Base-by-base conservation (phyloP, 2,888 invertebrate species). In the Hypena proboscidalis region DNA sequence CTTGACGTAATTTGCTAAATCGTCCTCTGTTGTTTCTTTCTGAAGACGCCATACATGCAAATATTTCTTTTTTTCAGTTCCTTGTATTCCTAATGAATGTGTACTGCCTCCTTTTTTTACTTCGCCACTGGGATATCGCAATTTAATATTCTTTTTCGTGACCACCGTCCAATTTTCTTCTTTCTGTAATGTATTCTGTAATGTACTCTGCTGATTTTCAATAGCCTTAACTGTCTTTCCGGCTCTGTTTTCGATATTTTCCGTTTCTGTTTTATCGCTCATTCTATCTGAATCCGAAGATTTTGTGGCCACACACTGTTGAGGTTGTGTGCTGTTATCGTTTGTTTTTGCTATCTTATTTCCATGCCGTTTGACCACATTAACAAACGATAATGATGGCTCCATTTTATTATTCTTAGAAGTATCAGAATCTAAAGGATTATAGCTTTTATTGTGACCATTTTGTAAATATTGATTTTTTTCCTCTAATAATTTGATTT, bases 11-110 rank as follows among this genome's bases (percentile, higher is more conserved):
- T 38, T 29, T 29, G 22, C 30, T 23, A 38, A 11, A 2, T 14
- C 11, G 15, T 30, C 23, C 3, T 5, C 6, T 4, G 9, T 30
- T 2, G 31, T 38, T 23, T 38, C 17, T 13, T 30, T 43, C 11
- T 31, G 17, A 1, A 39, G 10, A 15, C 26, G 19, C 33, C 33
- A 33, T 3, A 40, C 51, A 45, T 60, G 26, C 32, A 47, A 42
- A 20, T 35, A 11, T 20, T 19, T 36, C n/a, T 30, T 33, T n/a
- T 8, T 11, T 27, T 27, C 27, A 13, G 13, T 30, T 11, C 38
- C 38, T 10, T 25, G 30, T 8, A 38, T 38, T 15, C 25, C 22
- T 4, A 2, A 7, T 20, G 7, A 0, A 25, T 8, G 14, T 8
- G 25, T 20, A 4, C 19, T 32, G 7, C 22, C 26, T 3, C 39